Percentiles rank a stretch among this genome's conserved stretches.
phyloP scores from a whole-genome alignment of 2,888 invertebrate genomes.

The Heteromyza rotundicornis region DNA sequence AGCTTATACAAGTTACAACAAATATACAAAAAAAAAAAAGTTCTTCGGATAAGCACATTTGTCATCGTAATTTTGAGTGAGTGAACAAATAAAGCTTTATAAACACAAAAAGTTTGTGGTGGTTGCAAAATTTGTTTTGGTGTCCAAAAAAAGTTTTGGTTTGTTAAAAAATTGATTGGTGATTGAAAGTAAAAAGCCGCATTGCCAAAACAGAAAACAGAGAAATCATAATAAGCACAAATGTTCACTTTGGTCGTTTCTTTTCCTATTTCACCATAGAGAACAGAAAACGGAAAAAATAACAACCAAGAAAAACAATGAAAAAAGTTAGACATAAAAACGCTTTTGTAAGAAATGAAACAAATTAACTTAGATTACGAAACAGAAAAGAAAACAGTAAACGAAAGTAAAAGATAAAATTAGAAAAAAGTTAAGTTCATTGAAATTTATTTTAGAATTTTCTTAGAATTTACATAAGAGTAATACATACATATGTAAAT shows the following conservation, averaged over 20 bases:
- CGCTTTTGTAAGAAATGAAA: not conserved
- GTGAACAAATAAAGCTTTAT: conserved; percentile 40
- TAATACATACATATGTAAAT: conserved; percentile 26
- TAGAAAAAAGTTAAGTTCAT: not conserved
- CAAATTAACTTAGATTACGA: not conserved
- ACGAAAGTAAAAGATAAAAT: not conserved
- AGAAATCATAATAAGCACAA: conserved; percentile 16
- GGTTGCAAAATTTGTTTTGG: conserved; percentile 23
- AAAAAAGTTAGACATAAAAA: not conserved
- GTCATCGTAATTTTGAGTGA: conserved; percentile 24
- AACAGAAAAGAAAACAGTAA: conserved; percentile 1
- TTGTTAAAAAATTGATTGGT: conserved; percentile 13
- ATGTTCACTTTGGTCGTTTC: conserved; percentile 18
- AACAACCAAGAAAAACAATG: not conserved
- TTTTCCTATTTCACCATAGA: not conserved
- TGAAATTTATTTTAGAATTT: conserved; percentile 14
- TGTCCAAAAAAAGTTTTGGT: conserved; percentile 11
- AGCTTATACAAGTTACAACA: conserved; percentile 7
- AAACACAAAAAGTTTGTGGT: conserved; percentile 18
- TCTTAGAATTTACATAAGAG: conserved; percentile 24
- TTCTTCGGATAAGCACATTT: conserved; percentile 16
- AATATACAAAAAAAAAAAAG: conserved; percentile 13
- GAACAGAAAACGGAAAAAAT: conserved; percentile 21
- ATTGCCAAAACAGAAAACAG: too few relatives aligned
- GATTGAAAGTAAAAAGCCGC: conserved; percentile 25